Conservation (phyloP, 2,113 vertebrate genomes). For the Sapayoa aenigma region DNA sequence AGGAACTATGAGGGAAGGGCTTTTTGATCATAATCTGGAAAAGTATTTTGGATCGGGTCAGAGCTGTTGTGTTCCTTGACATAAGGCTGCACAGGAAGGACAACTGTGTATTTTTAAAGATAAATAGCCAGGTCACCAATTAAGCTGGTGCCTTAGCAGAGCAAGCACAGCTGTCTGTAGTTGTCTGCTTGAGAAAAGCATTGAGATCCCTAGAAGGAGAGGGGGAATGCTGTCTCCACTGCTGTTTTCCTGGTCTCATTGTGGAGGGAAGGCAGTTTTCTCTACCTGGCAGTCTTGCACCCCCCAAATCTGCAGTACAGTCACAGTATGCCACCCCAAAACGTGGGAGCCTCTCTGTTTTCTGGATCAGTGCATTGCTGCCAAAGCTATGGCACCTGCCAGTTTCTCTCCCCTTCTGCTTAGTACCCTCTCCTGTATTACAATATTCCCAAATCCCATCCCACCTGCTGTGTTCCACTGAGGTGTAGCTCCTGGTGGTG, state of each 20-base stretch:
- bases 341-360: fast-evolving
- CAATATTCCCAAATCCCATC: background rate
- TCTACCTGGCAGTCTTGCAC: background rate
- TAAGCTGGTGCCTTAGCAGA: background rate
- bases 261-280: background rate
- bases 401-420: background rate
- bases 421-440: background rate
- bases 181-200: background rate
- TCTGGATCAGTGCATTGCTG: background rate
- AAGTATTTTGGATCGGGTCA: background rate
- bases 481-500: background rate
- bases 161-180: background rate
- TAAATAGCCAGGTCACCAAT: background rate
- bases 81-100: background rate
- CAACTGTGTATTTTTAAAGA: background rate
- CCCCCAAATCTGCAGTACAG: background rate
- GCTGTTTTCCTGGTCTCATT: background rate
- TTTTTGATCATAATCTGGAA: background rate
- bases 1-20: background rate
- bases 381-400: fast-evolving
- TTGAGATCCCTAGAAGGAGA: background rate
- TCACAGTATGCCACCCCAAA: background rate
- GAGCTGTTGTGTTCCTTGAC: background rate
- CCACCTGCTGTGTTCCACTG: background rate
- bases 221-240: background rate